Evolutionary conservation across 2,113 vertebrate species (phyloP).

Genomic region (Spea multiplicata): DNA sequence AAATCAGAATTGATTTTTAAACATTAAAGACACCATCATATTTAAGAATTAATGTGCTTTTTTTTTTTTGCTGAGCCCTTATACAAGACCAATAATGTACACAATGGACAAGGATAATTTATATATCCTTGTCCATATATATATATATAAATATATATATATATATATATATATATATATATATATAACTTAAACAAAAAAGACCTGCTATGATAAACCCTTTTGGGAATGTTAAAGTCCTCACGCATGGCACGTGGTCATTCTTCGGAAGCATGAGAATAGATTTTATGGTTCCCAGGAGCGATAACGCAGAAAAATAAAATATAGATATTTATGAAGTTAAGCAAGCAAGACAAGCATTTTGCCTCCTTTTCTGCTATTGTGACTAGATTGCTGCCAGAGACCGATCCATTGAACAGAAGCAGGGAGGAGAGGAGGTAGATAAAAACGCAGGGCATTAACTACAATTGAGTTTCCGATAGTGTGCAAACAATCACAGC

Average conservation of each 20-base stretch:
- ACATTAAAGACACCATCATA: no score
- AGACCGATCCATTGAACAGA: conserved; percentile 35
- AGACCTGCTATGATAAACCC: conserved; percentile 13
- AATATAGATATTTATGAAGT: conserved; percentile 17
- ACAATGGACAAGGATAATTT: no score
- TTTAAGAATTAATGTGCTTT: no score
- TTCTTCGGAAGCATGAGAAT: not conserved
- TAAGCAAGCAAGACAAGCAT: conserved; percentile 15
- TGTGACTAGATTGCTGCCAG: conserved; percentile 6
- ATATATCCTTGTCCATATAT: no score
- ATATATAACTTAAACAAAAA: not conserved
- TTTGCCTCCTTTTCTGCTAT: not conserved
- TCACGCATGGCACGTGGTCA: not conserved
- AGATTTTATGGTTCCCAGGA: not conserved
- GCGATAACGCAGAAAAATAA: not conserved
- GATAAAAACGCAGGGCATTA: conserved; percentile 20
- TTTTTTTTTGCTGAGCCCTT: no score
- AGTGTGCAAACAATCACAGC: conserved; percentile 47
- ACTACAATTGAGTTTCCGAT: conserved; percentile 2
- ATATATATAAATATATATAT: no score
- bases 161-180: no score
- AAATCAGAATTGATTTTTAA: no score
- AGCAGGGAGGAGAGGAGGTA: not conserved
- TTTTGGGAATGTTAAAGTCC: not conserved
- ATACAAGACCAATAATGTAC: no score